Base-by-base conservation (phyloP, 1,140 invertebrate species). In the Bicyclus anynana region DNA sequence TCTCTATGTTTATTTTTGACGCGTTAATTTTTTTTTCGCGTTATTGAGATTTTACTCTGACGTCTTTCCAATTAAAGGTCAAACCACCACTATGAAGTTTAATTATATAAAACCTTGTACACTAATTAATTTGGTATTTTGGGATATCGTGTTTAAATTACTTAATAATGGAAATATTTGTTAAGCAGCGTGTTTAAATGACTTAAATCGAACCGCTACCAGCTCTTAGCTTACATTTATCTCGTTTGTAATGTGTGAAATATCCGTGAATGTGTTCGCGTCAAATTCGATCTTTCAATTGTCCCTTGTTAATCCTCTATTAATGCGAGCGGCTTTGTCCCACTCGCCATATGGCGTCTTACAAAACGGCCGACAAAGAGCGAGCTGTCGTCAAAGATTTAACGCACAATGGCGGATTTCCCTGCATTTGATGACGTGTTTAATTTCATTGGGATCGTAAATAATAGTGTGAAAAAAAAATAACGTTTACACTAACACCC, bases 301-400 rank as follows among this genome's bases (percentile, higher is more conserved):
- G 49, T 33, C 53, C 56, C 58, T 51, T 61, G 55, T 67, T 69
- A 72, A 72, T 69, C 69, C 56, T 40, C 54, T 56, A 65, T 75
- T 74, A 77, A 74, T 70, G 69, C 62, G 61, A 61, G 49, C 51
- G 49, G 69, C 68, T 76, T 82, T 78, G 79, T 73, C 51, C 26
- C 52, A 38, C 38, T 62, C 59, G 64, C 75, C 78, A 81, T 77
- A 81, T 78, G 75, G 66, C 74, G 70, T 75, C 74, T 75, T 79
- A 72, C 52, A 57, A 52, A n/a, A 42, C 48, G 59, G 17, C 59
- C 63, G 64, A 68, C 67, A 69, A 75, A 68, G 52, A 53, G 52
- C 40, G 42, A 17, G 42, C 53, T 65, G 57, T 69, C 68, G 55
- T 54, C 29, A 53, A 62, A 57, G 61, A 62, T 63, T 68, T 72